Percentiles rank a stretch among this genome's conserved stretches.
These are phyloP conservation scores for Scaeva pyrastri DNA, from an alignment of 2,888 invertebrate species.

Conservation along the genomic window DNA sequence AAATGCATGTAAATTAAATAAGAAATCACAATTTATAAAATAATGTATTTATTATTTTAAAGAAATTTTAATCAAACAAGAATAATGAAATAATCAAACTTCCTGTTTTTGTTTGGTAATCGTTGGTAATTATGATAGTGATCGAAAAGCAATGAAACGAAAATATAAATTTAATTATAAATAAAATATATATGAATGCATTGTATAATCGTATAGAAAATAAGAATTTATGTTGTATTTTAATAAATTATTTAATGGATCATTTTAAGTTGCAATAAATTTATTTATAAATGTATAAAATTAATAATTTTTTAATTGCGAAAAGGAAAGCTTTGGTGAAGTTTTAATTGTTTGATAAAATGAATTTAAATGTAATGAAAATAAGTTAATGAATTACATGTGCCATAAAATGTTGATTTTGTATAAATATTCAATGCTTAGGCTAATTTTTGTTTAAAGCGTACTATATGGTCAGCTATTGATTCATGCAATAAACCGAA, in stretches of 20 bases:
- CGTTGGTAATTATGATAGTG: background rate
- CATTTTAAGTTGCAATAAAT: background rate
- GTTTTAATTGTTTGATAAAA: no score
- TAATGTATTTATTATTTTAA: background rate
- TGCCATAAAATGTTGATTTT: no score
- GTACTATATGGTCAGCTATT: no score
- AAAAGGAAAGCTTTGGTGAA: no score
- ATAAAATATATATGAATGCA: background rate
- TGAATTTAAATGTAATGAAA: no score
- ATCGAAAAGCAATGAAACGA: constrained; percentile 4
- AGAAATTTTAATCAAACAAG: background rate
- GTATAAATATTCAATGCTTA: no score
- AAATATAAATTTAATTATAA: background rate
- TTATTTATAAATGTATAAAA: background rate
- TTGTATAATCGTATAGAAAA: background rate
- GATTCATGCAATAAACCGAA: no score
- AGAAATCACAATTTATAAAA: background rate
- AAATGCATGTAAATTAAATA: background rate
- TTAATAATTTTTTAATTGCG: background rate
- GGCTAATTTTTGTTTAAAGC: no score
- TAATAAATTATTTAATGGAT: background rate
- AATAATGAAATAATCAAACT: no score
- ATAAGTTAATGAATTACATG: no score
- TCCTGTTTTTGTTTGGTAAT: no score
- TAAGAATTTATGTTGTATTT: background rate